Evolutionary conservation across 2,113 vertebrate species (phyloP).

Genomic region (Rhinolophus sinicus): DNA sequence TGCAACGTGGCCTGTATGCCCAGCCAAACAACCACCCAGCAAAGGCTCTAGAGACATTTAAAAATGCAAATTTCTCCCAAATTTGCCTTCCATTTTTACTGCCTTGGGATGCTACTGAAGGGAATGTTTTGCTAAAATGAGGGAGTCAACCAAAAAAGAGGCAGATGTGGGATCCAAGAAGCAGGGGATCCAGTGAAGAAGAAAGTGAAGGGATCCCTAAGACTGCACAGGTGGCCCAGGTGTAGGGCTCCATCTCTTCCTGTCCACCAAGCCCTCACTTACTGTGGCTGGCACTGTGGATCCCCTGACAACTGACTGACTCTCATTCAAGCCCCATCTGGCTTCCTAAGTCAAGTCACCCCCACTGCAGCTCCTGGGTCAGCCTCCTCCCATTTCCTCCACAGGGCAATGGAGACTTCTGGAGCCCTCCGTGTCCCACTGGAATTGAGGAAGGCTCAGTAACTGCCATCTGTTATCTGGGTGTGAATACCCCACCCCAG

Average conservation of each 20-base stretch:
- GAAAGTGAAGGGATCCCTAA: neutral
- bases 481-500: neutral
- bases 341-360: neutral
- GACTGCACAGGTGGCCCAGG: rapidly evolving
- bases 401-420: neutral
- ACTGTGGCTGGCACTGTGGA: neutral
- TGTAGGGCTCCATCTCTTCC: neutral
- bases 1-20: neutral
- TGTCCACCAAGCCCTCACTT: neutral
- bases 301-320: neutral
- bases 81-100: neutral
- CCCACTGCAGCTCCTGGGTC: neutral
- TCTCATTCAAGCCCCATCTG: neutral
- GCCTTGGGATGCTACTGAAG: neutral
- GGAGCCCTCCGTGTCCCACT: neutral
- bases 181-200: neutral
- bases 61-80: neutral
- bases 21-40: neutral
- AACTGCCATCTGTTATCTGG: neutral
- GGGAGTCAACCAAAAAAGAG: neutral
- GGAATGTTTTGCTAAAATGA: neutral
- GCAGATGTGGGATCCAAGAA: neutral
- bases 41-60: neutral
- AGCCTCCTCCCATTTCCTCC: neutral
- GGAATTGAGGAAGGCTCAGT: neutral